Evolutionary conservation across 2,888 invertebrate genomes (phyloP), one percentile per base, ranked within the genome.

Genomic region (Archips xylosteana): DNA sequence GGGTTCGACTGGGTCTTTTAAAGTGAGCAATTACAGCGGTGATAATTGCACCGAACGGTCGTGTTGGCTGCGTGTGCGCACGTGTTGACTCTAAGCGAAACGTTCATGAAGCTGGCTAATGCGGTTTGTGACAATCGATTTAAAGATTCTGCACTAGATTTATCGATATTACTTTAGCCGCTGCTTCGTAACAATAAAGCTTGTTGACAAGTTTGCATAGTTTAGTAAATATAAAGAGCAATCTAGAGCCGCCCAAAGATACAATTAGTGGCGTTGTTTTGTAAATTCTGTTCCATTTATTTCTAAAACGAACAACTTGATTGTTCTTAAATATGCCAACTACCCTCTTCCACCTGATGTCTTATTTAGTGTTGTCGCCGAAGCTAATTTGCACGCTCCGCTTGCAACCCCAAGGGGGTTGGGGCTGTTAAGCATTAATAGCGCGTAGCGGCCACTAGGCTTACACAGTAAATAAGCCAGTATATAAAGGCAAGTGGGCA

Each of bases 361-460:
- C 65, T 70, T 69, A 68, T 74, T 74, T 79, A 77, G 77, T 76
- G 75, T 75, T 73, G 73, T 68, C 79, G 76, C 78, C 74, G 70
- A 69, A 77, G 78, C 79, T 78, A 77, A 74, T 82, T 82, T 79
- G 78, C 81, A 78, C 81, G 79, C 81, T 83, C 79, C 81, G 85
- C 80, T 85, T 78, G 77, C 77, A 77, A 79, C 84, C 83, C 83
- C 71, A 47, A 61, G 75, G 77, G 76, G 78, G 78, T 76, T 66
- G 51, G 70, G 64, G 42, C 64, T 73, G 45, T 70, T 67, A 64
- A 71, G 49, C 61, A 68, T 74, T 54, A 70, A 66, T 66, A 70
- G 42, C 68, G 64, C 66, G 36, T 68, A 6, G 51, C 34, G 61
- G 49, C 59, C 60, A 64, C 74, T 67, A 68, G 57, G 42, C 54